These are phyloP conservation scores for Paradoxurus hermaphroditus DNA, from an alignment of 2,113 vertebrate genomes.

Conservation along the genomic window DNA sequence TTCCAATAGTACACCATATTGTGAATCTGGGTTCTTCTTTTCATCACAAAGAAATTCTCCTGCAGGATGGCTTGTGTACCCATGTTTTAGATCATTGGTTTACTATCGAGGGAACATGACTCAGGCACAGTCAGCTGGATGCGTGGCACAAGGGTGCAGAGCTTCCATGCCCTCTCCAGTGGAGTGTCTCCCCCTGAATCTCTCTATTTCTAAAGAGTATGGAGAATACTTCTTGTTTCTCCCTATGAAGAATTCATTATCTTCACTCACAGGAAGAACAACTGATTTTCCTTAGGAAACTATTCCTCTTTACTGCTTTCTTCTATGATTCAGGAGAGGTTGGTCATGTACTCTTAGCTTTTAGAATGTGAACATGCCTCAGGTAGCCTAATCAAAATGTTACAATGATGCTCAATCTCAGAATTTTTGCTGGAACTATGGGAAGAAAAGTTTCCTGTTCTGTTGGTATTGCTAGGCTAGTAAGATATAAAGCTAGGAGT, in stretches of 20 bases:
- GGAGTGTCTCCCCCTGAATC: not conserved
- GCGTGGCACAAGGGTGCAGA: too few relatives aligned
- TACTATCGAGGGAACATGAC: too few relatives aligned
- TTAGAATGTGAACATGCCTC: not conserved
- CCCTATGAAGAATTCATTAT: not conserved
- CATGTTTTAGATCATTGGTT: too few relatives aligned
- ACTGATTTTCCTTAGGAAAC: not conserved
- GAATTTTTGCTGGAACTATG: not conserved
- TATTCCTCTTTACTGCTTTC: not conserved
- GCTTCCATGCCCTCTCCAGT: too few relatives aligned
- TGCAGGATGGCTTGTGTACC: too few relatives aligned
- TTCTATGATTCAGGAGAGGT: not conserved
- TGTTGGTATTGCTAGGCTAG: not conserved
- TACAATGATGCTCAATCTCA: not conserved
- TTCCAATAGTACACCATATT: too few relatives aligned
- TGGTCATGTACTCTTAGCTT: not conserved
- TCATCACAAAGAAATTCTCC: too few relatives aligned
- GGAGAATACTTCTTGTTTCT: not conserved
- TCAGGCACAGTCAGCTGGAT: too few relatives aligned
- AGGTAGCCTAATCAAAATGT: not conserved
- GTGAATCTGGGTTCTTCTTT: too few relatives aligned
- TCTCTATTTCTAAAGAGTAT: not conserved
- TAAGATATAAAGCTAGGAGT: not conserved
- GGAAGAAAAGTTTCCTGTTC: not conserved
- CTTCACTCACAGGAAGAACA: not conserved